Evolutionary conservation across 2,888 invertebrate species (phyloP).

Genomic region (Lasioglossum vierecki): DNA sequence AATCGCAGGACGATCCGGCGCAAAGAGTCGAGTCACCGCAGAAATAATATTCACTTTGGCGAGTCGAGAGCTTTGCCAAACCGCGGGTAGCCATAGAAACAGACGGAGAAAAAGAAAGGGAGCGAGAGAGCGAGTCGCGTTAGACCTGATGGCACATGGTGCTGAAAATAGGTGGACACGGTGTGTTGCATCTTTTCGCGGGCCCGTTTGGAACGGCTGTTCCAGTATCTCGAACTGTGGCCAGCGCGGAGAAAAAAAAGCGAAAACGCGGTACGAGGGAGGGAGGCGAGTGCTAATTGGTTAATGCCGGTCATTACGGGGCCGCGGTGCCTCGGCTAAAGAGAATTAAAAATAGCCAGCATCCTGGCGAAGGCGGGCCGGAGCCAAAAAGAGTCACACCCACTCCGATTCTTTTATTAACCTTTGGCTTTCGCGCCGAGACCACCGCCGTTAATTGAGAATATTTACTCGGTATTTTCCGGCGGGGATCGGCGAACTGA

Average conservation of each 20-base stretch:
- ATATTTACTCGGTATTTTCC: slow-evolving; percentile 28
- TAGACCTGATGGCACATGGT: slow-evolving; percentile 49
- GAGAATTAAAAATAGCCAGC: slow-evolving; percentile 76
- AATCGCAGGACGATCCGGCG: slow-evolving; percentile 6
- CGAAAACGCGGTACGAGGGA: not conserved
- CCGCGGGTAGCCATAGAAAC: slow-evolving; percentile 30
- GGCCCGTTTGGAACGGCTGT: slow-evolving; percentile 56
- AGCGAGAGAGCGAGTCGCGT: not conserved
- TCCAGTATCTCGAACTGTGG: slow-evolving; percentile 48
- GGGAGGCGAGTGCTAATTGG: slow-evolving; percentile 74
- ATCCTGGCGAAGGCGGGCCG: slow-evolving; percentile 14
- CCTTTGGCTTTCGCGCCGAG: slow-evolving; percentile 35
- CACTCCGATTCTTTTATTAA: slow-evolving; percentile 49
- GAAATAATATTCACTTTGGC: slow-evolving; percentile 65
- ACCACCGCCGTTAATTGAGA: slow-evolving; percentile 33
- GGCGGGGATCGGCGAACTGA: not conserved
- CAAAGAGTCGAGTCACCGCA: slow-evolving; percentile 52
- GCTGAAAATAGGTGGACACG: slow-evolving; percentile 66
- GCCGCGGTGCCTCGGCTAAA: slow-evolving; percentile 54
- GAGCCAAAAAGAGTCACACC: slow-evolving; percentile 10
- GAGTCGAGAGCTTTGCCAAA: slow-evolving; percentile 61
- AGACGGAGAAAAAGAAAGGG: not conserved
- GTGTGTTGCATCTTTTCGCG: slow-evolving; percentile 60
- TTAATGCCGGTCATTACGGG: slow-evolving; percentile 76
- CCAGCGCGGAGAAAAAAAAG: not conserved